Base-by-base conservation (phyloP, 1,140 invertebrate species). In the Dendrolimus kikuchii region DNA sequence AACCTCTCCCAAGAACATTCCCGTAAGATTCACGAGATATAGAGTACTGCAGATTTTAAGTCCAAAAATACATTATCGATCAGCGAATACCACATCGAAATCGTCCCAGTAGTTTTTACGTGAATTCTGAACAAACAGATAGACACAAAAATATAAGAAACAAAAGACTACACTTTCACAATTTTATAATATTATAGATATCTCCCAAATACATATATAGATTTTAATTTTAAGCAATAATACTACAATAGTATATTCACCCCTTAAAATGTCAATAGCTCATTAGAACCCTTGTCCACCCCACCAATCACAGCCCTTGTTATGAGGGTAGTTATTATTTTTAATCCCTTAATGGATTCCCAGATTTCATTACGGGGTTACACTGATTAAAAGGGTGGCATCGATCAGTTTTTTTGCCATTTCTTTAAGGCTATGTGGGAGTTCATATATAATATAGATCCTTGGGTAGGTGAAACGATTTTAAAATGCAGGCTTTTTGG, bases 281-380 rank as follows among this genome's bases (percentile, higher is more conserved):
- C 77, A 72, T 80, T 74, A 72, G 60, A 55, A 45, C 51, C 58
- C 46, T 44, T 55, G 42, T 60, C 62, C 50, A 60, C 62, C 60
- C 63, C 56, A 59, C 74, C 70, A 74, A 75, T 71, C 49, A 53
- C 51, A 46, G 50, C 66, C 66, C 69, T 60, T 63, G 57, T 45
- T 55, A 41, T 48, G 59, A 61, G 65, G 71, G 69, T 65, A 74
- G 71, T 73, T 81, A 83, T 83, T 83, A 80, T 83, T 83, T 83
- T 83, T 83, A 83, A 83, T 81, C 80, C 75, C 74, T 75, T 83
- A 81, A 83, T 83, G 80, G 77, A 71, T 66, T 66, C 66, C 71
- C 75, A 83, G 80, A 83, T 83, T 81, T 83, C 71, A 81, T 83
- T 83, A 83, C 71, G 57, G 64, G 74, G 78, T 65, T 58, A 64